Conservation (phyloP, 2,797 vertebrate genomes). For the Pangasius mekongensis region DNA sequence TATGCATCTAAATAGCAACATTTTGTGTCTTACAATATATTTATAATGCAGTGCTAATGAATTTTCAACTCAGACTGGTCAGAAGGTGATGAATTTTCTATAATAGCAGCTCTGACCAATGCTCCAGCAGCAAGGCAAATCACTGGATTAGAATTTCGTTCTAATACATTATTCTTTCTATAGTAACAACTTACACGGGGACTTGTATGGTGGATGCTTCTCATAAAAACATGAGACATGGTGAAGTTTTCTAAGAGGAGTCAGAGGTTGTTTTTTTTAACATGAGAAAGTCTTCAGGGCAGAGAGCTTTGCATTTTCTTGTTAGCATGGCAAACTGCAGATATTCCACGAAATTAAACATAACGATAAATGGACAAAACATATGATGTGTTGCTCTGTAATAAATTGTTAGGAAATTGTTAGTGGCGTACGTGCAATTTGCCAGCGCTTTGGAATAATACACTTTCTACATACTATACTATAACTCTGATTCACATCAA, state of each 20-base stretch:
- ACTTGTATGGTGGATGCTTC: not conserved
- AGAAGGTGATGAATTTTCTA: not conserved
- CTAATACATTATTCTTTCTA: too few species aligned
- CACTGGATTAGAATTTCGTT: not conserved
- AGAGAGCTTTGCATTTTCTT: not conserved
- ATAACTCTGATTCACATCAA: too few species aligned
- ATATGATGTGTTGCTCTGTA: not conserved
- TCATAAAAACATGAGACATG: not conserved
- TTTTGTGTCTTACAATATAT: not conserved
- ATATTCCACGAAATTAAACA: not conserved
- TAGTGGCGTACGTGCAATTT: not conserved
- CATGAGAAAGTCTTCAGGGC: not conserved
- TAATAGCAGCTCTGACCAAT: not conserved
- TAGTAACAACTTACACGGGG: too few species aligned
- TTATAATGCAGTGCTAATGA: not conserved
- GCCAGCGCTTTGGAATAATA: not conserved
- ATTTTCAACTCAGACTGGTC: not conserved
- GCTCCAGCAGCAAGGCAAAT: not conserved
- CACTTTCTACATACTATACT: too few species aligned
- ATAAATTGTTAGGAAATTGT: not conserved
- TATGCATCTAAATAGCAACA: not conserved
- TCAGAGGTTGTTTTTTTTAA: not conserved
- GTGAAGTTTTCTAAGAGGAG: not conserved
- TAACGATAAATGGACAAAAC: not conserved
- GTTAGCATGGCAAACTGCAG: not conserved